A percentile compares a stretch with the other conserved stretches of the same genome.
Evolutionary conservation across 64 coral and sea anemone genomes (phyloP).

Genomic region (Anthopleura sola): DNA sequence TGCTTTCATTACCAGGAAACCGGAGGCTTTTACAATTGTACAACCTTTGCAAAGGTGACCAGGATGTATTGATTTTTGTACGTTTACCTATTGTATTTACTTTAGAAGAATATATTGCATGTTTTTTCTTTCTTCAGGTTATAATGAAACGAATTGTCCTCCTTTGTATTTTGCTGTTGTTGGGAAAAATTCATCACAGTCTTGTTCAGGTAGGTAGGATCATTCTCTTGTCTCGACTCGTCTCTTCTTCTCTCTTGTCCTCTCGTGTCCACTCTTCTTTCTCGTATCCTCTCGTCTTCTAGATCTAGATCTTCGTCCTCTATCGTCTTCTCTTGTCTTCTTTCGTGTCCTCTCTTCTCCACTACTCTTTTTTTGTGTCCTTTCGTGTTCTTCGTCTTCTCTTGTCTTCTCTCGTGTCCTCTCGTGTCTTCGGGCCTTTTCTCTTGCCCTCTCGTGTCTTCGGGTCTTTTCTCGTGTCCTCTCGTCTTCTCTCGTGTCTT

Average conservation of each 20-base stretch:
- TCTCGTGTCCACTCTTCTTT: no score
- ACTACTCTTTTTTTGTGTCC: no score
- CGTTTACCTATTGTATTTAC: not conserved
- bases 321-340: no score
- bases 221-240: not conserved
- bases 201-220: not conserved
- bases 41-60: not conserved
- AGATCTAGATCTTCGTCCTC: no score
- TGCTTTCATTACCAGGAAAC: not conserved
- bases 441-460: no score
- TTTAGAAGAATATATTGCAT: not conserved
- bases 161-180: slow-evolving; percentile 1
- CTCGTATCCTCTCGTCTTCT: no score
- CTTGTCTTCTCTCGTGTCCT: no score
- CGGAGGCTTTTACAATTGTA: not conserved
- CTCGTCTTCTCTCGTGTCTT: no score
- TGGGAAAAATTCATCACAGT: not conserved
- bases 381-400: not conserved
- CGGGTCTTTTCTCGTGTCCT: no score
- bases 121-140: not conserved
- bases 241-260: not conserved
- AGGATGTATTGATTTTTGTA: no score
- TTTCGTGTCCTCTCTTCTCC: no score
- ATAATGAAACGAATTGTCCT: slow-evolving; percentile 9
- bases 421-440: no score